Evolutionary conservation across 2,888 invertebrate species (phyloP).

Genomic region (Slavum lentiscoides): DNA sequence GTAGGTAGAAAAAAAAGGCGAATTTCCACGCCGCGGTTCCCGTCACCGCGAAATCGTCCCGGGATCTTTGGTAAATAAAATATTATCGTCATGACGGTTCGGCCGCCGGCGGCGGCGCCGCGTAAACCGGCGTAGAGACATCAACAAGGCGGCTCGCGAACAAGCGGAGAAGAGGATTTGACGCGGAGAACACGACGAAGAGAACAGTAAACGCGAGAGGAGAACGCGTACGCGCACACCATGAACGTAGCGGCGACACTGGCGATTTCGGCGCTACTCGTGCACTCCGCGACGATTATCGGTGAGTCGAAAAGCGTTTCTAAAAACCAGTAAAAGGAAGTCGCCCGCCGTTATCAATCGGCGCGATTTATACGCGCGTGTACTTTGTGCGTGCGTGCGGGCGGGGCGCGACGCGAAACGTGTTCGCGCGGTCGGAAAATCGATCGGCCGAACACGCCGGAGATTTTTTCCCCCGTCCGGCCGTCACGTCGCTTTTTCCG

Average conservation of each 20-base stretch:
- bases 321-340: too few relatives aligned
- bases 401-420: not conserved
- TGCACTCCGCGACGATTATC: slow-evolving; percentile 29
- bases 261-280: slow-evolving; percentile 17
- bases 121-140: slow-evolving; percentile 26
- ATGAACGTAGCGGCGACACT: slow-evolving; percentile 24
- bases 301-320: not conserved
- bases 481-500: too few relatives aligned
- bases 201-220: not conserved
- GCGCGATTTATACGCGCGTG: too few relatives aligned
- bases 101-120: slow-evolving; percentile 21
- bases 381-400: not conserved
- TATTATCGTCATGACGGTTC: not conserved
- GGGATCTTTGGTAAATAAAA: too few relatives aligned
- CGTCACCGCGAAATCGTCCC: too few relatives aligned
- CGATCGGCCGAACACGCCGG: slow-evolving; percentile 14
- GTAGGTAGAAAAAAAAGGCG: too few relatives aligned
- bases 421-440: slow-evolving; percentile 3
- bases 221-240: not conserved
- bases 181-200: too few relatives aligned
- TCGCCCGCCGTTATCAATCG: too few relatives aligned
- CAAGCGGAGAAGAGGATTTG: too few relatives aligned
- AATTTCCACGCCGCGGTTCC: too few relatives aligned
- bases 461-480: not conserved
- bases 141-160: too few relatives aligned